Percentiles rank a stretch among this genome's conserved stretches.
Evolutionary conservation across 2,888 invertebrate species (phyloP).

Genomic region (Myopa tessellatipennis): DNA sequence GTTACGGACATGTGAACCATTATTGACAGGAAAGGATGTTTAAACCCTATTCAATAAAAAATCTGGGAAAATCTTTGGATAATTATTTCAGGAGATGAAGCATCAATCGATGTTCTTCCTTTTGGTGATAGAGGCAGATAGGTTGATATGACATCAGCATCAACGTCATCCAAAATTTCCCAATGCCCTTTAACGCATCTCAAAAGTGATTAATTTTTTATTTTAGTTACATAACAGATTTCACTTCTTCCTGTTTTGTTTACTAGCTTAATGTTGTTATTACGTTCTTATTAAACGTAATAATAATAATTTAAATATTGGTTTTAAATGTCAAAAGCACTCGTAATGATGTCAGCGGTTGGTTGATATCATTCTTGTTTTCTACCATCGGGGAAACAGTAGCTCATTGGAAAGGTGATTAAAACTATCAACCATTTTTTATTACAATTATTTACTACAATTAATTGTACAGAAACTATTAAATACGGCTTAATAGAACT

Average conservation of each 20-base stretch:
- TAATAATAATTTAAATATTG: not conserved
- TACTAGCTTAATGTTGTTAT: not conserved
- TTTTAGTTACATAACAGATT: not conserved
- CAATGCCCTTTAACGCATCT: not conserved
- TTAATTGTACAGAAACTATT: not conserved
- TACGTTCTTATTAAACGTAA: not conserved
- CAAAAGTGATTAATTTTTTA: not conserved
- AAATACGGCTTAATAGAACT: not conserved
- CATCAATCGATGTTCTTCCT: no score
- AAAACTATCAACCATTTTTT: not conserved
- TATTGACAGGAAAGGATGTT: no score
- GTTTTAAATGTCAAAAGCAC: not conserved
- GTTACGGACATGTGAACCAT: no score
- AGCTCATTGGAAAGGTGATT: not conserved
- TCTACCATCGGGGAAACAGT: not conserved
- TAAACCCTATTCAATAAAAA: no score
- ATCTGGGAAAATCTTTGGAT: no score
- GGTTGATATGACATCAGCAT: no score
- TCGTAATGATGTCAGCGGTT: conserved; percentile 1
- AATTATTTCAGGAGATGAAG: no score
- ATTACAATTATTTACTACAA: conserved; percentile 2
- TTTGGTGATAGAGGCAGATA: no score
- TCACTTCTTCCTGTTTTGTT: not conserved
- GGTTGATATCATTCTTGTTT: not conserved
- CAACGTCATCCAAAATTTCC: no score